Base-by-base conservation (phyloP, 2,888 invertebrate genomes). In the Hanleya hanleyi region DNA sequence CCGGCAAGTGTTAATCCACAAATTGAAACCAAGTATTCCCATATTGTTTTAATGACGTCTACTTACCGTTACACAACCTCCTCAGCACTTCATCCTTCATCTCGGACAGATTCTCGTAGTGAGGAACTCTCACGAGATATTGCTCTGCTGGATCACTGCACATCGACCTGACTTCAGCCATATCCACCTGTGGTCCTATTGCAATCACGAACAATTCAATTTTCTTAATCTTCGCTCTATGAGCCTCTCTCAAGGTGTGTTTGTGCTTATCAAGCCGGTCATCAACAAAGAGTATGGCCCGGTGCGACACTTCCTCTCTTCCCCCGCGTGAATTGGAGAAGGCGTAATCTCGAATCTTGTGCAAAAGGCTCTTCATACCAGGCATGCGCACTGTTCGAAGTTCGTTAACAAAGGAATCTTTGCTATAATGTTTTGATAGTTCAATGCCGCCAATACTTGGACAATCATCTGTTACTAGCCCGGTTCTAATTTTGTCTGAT, bases 131-230 rank as follows among this genome's bases (percentile, higher is more conserved):
- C n/a, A 57, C 15, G 4, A 57, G 29, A 57, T 57, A 7, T 57
- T 9, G n/a, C 3, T 32, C 29, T 15, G 61, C 26, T 15, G 61
- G 61, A 5, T 22, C 18, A 9, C 61, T 57, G 61, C 61, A 5
- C 26, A 57, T 26, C 1, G 26, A 32, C 15, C 26, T 26, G 5
- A 32, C 26, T 22, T 57, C 61, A 57, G 15, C 15, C 15, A 26
- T 2, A 18, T 26, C 29, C 3, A 26, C n/a, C 18, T 26, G 36
- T 5, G 18, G 2, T 33, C 64, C 64, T 4, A 64, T 64, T 1
- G 64, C 64, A 9, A 64, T 4, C 1, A 64, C 64, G 35, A 64
- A 64, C 35, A 64, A 18, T 36, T 64, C 64, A 3, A 64, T 29
- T 3, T 26, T 37, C 3, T 37, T 12, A 36, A 18, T 35, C 26